Conservation (phyloP, 2,797 vertebrate genomes). For the Cirrhinus mrigala region DNA sequence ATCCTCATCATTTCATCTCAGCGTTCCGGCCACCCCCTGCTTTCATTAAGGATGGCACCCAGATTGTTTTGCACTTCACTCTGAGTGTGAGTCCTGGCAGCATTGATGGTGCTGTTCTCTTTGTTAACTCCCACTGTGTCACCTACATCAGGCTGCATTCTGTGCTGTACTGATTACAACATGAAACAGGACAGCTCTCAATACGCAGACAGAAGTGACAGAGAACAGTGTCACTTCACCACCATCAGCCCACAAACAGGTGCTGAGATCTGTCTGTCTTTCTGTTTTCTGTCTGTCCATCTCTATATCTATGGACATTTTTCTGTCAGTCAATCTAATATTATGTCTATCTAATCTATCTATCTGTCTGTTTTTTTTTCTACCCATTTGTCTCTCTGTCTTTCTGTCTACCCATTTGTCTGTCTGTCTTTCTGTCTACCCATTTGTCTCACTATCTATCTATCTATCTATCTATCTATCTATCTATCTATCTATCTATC, state of each 20-base stretch:
- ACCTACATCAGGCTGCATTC: constrained; percentile 19
- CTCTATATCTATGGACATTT: background rate
- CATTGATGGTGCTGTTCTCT: constrained; percentile 32
- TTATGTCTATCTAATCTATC: background rate
- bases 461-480: too few relatives aligned
- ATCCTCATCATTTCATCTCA: constrained; percentile 19
- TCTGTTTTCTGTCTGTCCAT: background rate
- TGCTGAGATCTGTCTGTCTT: background rate
- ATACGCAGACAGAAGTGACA: constrained; percentile 34
- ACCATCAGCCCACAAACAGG: constrained; percentile 21
- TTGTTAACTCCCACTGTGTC: constrained; percentile 41
- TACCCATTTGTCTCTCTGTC: too few relatives aligned
- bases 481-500: background rate
- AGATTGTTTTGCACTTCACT: constrained; percentile 41
- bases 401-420: too few relatives aligned
- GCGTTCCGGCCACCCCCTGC: background rate
- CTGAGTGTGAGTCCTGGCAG: constrained; percentile 27
- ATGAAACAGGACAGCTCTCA: constrained; percentile 65
- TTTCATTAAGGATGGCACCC: constrained; percentile 8
- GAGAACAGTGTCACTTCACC: constrained; percentile 45
- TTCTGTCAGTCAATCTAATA: background rate
- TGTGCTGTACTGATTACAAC: constrained; percentile 54
- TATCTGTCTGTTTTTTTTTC: too few relatives aligned
- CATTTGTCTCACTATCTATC: too few relatives aligned
- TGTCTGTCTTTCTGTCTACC: too few relatives aligned